Conservation (phyloP, 2,888 invertebrate genomes). For the Lacanobia oleracea region DNA sequence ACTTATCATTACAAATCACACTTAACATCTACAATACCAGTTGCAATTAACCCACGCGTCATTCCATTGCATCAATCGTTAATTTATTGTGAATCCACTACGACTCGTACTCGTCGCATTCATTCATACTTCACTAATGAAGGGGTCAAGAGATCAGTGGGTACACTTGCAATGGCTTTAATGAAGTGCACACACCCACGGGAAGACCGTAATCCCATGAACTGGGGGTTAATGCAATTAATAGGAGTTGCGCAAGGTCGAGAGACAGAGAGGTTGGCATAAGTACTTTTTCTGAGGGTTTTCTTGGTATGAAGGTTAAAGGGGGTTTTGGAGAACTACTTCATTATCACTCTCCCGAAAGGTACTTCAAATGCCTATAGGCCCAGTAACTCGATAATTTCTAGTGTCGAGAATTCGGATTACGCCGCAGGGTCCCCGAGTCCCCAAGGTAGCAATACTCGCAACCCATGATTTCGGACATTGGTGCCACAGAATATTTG, state of each 20-base stretch:
- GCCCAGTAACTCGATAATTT: too few species aligned
- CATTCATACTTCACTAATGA: constrained; percentile 56
- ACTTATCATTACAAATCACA: constrained; percentile 33
- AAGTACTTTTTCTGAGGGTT: neutral
- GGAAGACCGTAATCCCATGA: constrained; percentile 62
- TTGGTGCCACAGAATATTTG: too few species aligned
- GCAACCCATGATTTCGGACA: too few species aligned
- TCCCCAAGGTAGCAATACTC: too few species aligned
- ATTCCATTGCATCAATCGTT: constrained; percentile 31
- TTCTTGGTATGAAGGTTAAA: neutral
- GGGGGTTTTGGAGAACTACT: neutral
- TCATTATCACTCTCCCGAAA: neutral
- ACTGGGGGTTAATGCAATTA: constrained; percentile 61
- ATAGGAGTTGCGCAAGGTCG: constrained; percentile 38
- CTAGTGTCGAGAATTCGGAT: too few species aligned
- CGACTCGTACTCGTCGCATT: constrained; percentile 34
- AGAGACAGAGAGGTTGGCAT: neutral
- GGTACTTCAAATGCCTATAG: too few species aligned
- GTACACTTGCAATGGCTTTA: constrained; percentile 27
- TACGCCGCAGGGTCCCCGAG: too few species aligned
- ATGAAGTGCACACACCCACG: constrained; percentile 42
- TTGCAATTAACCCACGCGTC: constrained; percentile 9
- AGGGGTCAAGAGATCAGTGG: constrained; percentile 63
- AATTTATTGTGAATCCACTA: constrained; percentile 32
- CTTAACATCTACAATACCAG: constrained; percentile 15